Percentiles rank a stretch among this genome's conserved stretches.
Conservation (phyloP, 2,797 vertebrate genomes). For the Xiphorhynchus erythropygius region DNA sequence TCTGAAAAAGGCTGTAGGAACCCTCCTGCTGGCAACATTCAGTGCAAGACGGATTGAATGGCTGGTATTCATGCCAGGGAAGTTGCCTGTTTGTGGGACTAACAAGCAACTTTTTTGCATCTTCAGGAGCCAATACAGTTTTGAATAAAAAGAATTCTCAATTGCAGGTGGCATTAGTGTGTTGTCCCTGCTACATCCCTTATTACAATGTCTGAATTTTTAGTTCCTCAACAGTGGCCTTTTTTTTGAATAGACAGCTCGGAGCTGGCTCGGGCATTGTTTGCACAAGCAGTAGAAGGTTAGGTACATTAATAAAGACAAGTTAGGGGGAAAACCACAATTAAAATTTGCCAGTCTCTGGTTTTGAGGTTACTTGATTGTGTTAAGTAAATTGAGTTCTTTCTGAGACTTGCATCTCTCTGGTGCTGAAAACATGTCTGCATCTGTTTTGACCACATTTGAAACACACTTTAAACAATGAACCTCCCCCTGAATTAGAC, state of each 20-base stretch:
- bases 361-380: conserved; percentile 5
- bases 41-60: background rate
- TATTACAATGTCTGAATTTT: background rate
- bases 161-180: background rate
- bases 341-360: background rate
- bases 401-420: background rate
- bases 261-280: background rate
- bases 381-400: background rate
- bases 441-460: conserved; percentile 24
- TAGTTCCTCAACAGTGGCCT: background rate
- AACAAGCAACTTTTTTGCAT: background rate
- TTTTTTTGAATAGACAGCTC: background rate
- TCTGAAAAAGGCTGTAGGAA: background rate
- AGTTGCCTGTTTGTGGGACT: background rate
- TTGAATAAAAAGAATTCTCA: background rate
- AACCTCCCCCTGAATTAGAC: background rate
- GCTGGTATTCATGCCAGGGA: background rate
- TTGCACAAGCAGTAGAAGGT: background rate
- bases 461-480: background rate
- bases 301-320: background rate
- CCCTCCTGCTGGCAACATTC: background rate
- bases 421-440: background rate
- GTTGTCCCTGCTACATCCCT: background rate
- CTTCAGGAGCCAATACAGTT: fast-evolving
- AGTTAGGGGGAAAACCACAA: background rate